phyloP scores from a whole-genome alignment of 2,888 invertebrate genomes.

The Celastrina argiolus region DNA sequence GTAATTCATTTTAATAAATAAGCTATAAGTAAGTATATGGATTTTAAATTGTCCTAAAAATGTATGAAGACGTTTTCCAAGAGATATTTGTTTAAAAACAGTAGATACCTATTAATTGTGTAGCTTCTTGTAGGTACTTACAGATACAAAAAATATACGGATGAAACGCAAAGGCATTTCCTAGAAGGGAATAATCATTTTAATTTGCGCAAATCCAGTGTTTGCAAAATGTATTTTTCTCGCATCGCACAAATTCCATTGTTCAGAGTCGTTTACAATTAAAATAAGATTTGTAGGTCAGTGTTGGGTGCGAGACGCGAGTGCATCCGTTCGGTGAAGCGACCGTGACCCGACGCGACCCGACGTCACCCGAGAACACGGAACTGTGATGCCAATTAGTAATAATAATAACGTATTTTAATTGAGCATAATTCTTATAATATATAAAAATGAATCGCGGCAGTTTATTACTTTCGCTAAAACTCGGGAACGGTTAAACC shows the following conservation, averaged over 20 bases:
- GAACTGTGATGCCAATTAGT: background rate
- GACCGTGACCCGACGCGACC: slow-evolving; percentile 23
- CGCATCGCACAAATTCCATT: background rate
- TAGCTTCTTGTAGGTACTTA: too few relatives aligned
- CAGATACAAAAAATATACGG: background rate
- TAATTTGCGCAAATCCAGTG: background rate
- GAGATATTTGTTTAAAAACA: too few relatives aligned
- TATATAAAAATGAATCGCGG: too few relatives aligned
- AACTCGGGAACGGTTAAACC: too few relatives aligned
- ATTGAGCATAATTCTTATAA: too few relatives aligned
- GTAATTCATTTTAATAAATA: too few relatives aligned
- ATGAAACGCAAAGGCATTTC: background rate
- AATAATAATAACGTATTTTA: too few relatives aligned
- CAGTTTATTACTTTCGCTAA: too few relatives aligned
- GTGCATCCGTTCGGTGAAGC: slow-evolving; percentile 8
- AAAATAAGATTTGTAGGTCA: slow-evolving; percentile 26
- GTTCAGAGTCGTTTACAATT: slow-evolving; percentile 6
- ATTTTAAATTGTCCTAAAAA: too few relatives aligned
- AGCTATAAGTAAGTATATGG: too few relatives aligned
- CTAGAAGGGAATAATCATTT: background rate
- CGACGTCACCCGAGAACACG: background rate
- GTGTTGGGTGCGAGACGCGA: slow-evolving; percentile 22
- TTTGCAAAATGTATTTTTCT: background rate
- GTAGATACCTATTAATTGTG: too few relatives aligned
- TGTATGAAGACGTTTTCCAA: too few relatives aligned